Base-by-base conservation (phyloP, 2,888 invertebrate species). In the Ormyrus pomaceus region DNA sequence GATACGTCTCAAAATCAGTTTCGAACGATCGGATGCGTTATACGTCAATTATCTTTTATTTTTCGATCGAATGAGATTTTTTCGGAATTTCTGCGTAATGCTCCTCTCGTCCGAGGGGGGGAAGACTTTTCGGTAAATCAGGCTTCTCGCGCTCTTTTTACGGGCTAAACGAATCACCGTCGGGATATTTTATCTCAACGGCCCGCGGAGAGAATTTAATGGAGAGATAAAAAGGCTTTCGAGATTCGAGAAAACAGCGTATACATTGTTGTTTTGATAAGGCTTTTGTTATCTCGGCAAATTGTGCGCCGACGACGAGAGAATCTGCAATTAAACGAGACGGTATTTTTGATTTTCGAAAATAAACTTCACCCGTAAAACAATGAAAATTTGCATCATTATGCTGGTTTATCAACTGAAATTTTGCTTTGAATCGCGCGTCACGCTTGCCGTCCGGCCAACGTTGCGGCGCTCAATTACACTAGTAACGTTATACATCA, bases 1-100 rank as follows among this genome's bases (percentile, higher is more conserved):
- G 64, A 81, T 78, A 11, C 62, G 78, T 71, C 71, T 61, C 66
- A 48, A 71, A 77, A 77, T 80, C 80, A 59, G 69, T 45, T 11
- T 19, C 19, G 65, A 76, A 80, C 73, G 62, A 80, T 80, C 76
- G 48, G 79, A 61, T 62, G 45, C 69, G 11, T 55, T 68, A 19
- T 19, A 19, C 10, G 65, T 13, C 9, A 50, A 70, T 51, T 78
- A 59, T 51, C n/a, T 11, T 51, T 51, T 53, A 65, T 19, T 58
- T 77, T 45, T 58, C 5, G n/a, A 10, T 6, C 58, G 19, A 1
- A 19, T 2, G 1, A 19, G 19, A 19, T 19, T 19, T 46, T 45
- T 55, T 19, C 19, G 19, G 19, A 19, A 19, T 19, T 19, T 19
- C 19, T 19, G 19, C 19, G 19, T 19, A 19, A 19, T 19, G 19